These are phyloP conservation scores for Daktulosphaira vitifoliae DNA, from an alignment of 1,140 invertebrate genomes.

Conservation along the genomic window DNA sequence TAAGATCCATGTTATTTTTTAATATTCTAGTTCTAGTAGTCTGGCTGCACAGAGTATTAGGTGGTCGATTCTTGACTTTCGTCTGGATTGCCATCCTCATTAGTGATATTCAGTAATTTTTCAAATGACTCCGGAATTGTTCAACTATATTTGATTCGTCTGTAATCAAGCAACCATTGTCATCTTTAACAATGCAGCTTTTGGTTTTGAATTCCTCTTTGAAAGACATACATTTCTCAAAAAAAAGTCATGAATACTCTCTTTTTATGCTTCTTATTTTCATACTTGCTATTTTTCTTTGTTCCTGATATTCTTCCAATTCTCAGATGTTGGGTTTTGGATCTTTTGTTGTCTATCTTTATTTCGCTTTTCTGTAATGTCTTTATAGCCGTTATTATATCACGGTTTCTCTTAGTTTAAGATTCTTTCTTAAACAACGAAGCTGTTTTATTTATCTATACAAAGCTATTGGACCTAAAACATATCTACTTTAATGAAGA, in stretches of 20 bases:
- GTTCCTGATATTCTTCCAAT: too few species aligned
- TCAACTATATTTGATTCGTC: constrained; percentile 4
- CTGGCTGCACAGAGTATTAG: neutral
- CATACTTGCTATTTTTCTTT: too few species aligned
- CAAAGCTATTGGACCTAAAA: too few species aligned
- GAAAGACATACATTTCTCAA: constrained; percentile 2
- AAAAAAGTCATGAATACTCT: neutral
- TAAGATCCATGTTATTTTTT: constrained; percentile 2
- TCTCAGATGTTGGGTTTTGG: too few species aligned
- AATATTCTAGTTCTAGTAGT: neutral
- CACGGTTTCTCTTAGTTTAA: too few species aligned
- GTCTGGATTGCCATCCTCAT: neutral
- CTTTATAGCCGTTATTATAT: too few species aligned
- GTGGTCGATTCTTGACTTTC: neutral
- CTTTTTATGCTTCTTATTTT: constrained; percentile 10
- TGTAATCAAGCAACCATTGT: neutral
- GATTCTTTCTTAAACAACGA: too few species aligned
- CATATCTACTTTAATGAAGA: too few species aligned
- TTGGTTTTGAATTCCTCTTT: constrained; percentile 4
- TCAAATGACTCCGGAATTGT: neutral
- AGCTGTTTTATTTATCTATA: too few species aligned
- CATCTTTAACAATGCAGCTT: neutral
- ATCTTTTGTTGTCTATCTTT: too few species aligned
- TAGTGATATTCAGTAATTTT: constrained; percentile 1
- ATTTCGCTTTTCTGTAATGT: too few species aligned